Percentiles rank a stretch among this genome's conserved stretches.
phyloP scores from a whole-genome alignment of 2,888 invertebrate genomes.

The Kuschelorhynchus macadamiae region DNA sequence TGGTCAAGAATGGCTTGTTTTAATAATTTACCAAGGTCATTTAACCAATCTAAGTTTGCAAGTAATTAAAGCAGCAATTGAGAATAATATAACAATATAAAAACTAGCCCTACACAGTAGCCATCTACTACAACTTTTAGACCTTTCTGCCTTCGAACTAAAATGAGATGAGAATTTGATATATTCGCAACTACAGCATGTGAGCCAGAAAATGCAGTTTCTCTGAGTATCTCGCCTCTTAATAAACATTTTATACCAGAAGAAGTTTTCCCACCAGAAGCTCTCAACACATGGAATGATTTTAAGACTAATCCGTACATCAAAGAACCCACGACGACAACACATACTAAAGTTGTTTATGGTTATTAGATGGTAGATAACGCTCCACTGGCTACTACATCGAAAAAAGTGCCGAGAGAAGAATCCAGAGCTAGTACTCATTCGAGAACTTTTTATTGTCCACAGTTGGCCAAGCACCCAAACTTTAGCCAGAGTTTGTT shows the following conservation, averaged over 20 bases:
- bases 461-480: slow-evolving; percentile 26
- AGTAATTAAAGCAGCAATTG: slow-evolving; percentile 19
- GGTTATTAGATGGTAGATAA: slow-evolving; percentile 9
- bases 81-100: slow-evolving; percentile 31
- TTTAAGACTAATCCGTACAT: slow-evolving; percentile 15
- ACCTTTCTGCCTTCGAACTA: slow-evolving; percentile 31
- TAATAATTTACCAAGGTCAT: slow-evolving; percentile 23
- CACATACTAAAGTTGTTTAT: slow-evolving; percentile 24
- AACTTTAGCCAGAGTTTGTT: slow-evolving; percentile 25
- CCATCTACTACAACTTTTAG: slow-evolving; percentile 54
- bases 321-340: slow-evolving; percentile 10
- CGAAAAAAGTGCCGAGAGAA: not conserved
- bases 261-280: slow-evolving; percentile 24
- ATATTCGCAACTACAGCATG: slow-evolving; percentile 22
- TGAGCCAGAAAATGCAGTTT: slow-evolving; percentile 13
- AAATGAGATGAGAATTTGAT: slow-evolving; percentile 37
- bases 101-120: slow-evolving; percentile 52
- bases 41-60: slow-evolving; percentile 26
- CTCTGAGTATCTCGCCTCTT: slow-evolving; percentile 14
- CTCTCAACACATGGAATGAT: slow-evolving; percentile 32
- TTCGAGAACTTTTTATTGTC: slow-evolving; percentile 21
- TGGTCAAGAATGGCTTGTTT: slow-evolving; percentile 50
- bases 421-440: slow-evolving; percentile 19
- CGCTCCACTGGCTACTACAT: not conserved
- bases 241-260: slow-evolving; percentile 32